Conservation (phyloP, 2,888 invertebrate genomes). For the Callimorpha dominula region DNA sequence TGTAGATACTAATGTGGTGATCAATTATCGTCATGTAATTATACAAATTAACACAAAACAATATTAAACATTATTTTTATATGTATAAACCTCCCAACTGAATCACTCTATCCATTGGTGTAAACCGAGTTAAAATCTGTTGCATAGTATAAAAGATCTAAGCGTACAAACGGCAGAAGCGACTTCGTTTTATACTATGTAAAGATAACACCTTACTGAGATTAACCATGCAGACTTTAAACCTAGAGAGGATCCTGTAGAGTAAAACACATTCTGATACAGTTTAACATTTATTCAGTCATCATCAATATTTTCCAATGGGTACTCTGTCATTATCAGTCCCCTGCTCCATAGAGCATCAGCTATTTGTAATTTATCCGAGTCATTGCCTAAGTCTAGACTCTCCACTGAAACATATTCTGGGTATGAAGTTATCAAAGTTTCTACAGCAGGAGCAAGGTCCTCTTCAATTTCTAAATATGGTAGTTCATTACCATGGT, state of each 20-base stretch:
- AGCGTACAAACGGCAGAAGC: no score
- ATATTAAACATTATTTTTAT: no score
- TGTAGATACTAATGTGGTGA: no score
- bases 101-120: no score
- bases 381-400: slow-evolving; percentile 88
- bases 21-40: no score
- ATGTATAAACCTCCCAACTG: no score
- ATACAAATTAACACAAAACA: no score
- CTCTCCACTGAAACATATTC: slow-evolving; percentile 90
- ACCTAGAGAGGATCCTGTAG: background rate
- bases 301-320: slow-evolving; percentile 82
- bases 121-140: no score
- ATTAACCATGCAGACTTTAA: background rate
- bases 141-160: no score
- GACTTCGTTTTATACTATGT: no score
- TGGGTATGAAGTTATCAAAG: slow-evolving; percentile 92
- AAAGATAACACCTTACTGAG: no score
- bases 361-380: slow-evolving; percentile 89
- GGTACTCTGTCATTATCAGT: slow-evolving; percentile 90
- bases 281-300: slow-evolving; percentile 60
- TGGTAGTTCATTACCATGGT: slow-evolving; percentile 92
- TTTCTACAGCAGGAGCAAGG: slow-evolving; percentile 90
- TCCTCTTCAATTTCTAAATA: slow-evolving; percentile 90
- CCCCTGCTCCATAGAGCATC: slow-evolving; percentile 94
- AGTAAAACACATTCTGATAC: background rate